Evolutionary conservation across 2,888 invertebrate species (phyloP).

Genomic region (Boloria selene): DNA sequence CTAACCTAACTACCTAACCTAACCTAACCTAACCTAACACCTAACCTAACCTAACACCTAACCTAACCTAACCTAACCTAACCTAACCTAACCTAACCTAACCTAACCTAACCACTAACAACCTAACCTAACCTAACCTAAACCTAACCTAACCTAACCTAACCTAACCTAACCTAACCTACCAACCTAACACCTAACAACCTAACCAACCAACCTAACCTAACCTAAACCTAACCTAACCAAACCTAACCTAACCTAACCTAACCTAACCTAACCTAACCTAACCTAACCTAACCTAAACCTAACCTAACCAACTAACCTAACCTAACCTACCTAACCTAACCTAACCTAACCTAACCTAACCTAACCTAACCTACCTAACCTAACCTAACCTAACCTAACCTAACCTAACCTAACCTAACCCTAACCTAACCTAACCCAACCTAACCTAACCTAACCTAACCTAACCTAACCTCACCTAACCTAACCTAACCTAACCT

Average conservation of each 20-base stretch:
- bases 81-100: conserved; percentile 32
- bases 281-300: conserved; percentile 1
- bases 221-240: no score
- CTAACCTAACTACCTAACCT: no score
- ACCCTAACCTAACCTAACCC: conserved; percentile 35
- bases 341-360: no score
- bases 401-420: conserved; percentile 39
- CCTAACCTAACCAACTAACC: conserved; percentile 25
- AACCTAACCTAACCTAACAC: conserved; percentile 25
- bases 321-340: conserved; percentile 37
- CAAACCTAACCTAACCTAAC: no score
- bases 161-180: no score
- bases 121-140: conserved; percentile 32
- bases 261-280: conserved; percentile 22
- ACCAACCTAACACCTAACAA: no score
- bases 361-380: conserved; percentile 38
- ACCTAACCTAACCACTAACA: conserved; percentile 26
- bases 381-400: conserved; percentile 37
- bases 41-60: conserved; percentile 29
- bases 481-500: no score
- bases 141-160: conserved; percentile 31
- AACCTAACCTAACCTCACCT: conserved; percentile 34
- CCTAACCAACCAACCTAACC: no score
- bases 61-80: conserved; percentile 31
- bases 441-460: conserved; percentile 30